These are phyloP conservation scores for Drosophila pegasa DNA, from an alignment of 2,888 invertebrate species.

Conservation along the genomic window DNA sequence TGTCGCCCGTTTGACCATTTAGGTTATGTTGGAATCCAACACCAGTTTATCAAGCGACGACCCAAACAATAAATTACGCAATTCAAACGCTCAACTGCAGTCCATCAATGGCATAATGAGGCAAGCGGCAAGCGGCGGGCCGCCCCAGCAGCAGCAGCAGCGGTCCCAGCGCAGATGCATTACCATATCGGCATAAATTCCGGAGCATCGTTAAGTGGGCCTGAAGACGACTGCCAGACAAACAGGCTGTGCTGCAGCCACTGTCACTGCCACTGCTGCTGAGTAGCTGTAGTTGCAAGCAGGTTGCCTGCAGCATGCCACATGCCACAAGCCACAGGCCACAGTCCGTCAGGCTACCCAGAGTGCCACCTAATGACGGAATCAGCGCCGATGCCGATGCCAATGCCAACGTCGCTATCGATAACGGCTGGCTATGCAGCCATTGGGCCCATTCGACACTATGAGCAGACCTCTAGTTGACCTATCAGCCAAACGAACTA, in stretches of 20 bases:
- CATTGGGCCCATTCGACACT: slow-evolving; percentile 24
- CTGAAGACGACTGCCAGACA: slow-evolving; percentile 54
- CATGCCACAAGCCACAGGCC: slow-evolving; percentile 65
- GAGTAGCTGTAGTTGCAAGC: slow-evolving; percentile 44
- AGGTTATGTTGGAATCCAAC: slow-evolving; percentile 70
- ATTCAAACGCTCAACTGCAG: slow-evolving; percentile 82
- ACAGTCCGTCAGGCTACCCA: slow-evolving; percentile 49
- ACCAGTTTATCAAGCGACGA: slow-evolving; percentile 79
- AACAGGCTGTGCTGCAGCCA: slow-evolving; percentile 51
- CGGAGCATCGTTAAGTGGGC: slow-evolving; percentile 82
- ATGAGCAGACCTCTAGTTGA: slow-evolving; percentile 24
- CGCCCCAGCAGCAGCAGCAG: slow-evolving; percentile 48
- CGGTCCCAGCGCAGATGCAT: slow-evolving; percentile 66
- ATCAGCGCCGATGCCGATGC: slow-evolving; percentile 77
- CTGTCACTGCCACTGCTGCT: slow-evolving; percentile 35
- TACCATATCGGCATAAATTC: slow-evolving; percentile 84
- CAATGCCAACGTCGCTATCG: slow-evolving; percentile 61
- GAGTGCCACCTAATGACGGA: slow-evolving; percentile 80
- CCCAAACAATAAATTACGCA: slow-evolving; percentile 84
- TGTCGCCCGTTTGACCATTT: slow-evolving; percentile 72
- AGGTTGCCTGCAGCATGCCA: slow-evolving; percentile 44
- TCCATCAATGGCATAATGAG: slow-evolving; percentile 82
- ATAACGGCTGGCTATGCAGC: slow-evolving; percentile 44
- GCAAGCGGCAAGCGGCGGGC: slow-evolving; percentile 67
- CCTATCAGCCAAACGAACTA: slow-evolving; percentile 12